These are phyloP conservation scores for Otocyon megalotis DNA, from an alignment of 2,113 vertebrate genomes.

Conservation along the genomic window DNA sequence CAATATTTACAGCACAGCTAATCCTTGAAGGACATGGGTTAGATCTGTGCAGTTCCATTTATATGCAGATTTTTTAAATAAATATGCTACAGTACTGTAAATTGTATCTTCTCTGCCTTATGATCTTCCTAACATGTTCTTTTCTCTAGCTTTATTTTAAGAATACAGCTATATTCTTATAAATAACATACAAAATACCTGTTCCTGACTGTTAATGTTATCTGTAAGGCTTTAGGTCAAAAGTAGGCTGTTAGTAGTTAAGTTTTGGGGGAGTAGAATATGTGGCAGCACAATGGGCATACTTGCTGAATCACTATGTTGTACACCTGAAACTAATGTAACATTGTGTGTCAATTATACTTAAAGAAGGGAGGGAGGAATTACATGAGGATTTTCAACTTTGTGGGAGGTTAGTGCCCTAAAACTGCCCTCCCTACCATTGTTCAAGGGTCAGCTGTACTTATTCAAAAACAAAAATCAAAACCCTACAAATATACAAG, in stretches of 20 bases:
- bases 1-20: not conserved
- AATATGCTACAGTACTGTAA: not conserved
- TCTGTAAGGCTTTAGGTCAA: not conserved
- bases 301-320: not conserved
- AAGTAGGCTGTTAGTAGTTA: not conserved
- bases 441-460: not conserved
- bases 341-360: not conserved
- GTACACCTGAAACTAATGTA: not conserved
- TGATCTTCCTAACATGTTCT: not conserved
- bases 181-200: not conserved
- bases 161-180: too few relatives aligned
- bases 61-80: not conserved
- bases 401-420: not conserved
- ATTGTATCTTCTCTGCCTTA: not conserved
- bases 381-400: not conserved
- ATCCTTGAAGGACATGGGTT: not conserved
- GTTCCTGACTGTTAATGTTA: not conserved
- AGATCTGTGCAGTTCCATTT: not conserved
- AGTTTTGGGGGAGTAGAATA: not conserved
- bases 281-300: not conserved
- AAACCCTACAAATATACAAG: not conserved
- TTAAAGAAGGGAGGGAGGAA: not conserved
- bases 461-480: constrained; percentile 62
- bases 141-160: not conserved
- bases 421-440: not conserved